A percentile compares a stretch with the other conserved stretches of the same genome.
Conservation (phyloP, 1,140 invertebrate species). For the Bombus cullumanus region DNA sequence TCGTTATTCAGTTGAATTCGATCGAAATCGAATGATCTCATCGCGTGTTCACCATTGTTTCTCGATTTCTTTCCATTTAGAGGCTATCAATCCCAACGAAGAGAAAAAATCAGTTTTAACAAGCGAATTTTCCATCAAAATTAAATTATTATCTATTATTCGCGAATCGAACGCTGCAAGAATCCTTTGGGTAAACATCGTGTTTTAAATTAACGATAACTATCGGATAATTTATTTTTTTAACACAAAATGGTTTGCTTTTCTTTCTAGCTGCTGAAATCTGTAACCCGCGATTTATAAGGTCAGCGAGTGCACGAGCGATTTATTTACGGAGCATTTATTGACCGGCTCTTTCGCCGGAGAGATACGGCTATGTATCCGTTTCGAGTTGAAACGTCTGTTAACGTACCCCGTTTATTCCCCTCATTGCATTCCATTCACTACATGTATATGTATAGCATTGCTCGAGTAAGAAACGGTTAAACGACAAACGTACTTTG, state of each 20-base stretch:
- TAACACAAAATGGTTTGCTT: not conserved
- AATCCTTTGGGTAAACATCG: not conserved
- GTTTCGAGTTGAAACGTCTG: conserved; percentile 13
- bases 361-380: conserved; percentile 5
- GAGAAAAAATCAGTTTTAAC: not conserved
- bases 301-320: conserved; percentile 5
- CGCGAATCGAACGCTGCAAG: not conserved
- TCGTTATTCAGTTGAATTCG: conserved; percentile 57
- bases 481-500: not conserved
- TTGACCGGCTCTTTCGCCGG: conserved; percentile 39
- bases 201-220: not conserved
- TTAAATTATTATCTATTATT: not conserved
- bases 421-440: conserved; percentile 1
- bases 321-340: conserved; percentile 59
- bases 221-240: not conserved
- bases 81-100: not conserved
- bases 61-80: not conserved
- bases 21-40: conserved; percentile 44
- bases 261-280: conserved; percentile 6
- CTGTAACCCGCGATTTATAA: not conserved
- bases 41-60: not conserved
- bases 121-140: not conserved
- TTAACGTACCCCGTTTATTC: conserved; percentile 3
- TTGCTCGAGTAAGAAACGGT: not conserved
- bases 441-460: not conserved